Conservation (phyloP, 2,888 invertebrate genomes). For the Lasioglossum leucozonium region DNA sequence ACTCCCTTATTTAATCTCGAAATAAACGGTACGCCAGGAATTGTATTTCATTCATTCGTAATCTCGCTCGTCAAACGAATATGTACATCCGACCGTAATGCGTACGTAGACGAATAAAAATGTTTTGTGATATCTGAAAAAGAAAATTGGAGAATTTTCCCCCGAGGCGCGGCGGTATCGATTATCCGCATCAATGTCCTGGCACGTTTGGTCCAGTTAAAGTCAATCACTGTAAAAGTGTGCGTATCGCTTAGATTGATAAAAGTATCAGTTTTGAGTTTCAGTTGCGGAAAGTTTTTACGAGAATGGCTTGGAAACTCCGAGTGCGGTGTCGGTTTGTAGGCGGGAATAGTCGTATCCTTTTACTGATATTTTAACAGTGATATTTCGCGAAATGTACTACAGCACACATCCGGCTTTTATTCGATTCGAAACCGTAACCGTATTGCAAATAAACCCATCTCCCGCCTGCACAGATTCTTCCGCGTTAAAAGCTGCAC, state of each 20-base stretch:
- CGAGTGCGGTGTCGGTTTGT: neutral
- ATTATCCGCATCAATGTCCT: neutral
- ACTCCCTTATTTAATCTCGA: too few relatives aligned
- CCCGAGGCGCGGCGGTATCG: neutral
- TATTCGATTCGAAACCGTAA: neutral
- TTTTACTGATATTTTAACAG: neutral
- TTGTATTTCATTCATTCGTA: neutral
- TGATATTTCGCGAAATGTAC: neutral
- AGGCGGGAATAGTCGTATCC: neutral
- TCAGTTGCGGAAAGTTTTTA: neutral
- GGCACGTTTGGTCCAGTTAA: neutral
- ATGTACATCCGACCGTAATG: neutral
- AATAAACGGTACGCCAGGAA: too few relatives aligned
- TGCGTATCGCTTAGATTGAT: neutral
- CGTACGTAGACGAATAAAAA: neutral
- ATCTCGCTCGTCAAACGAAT: neutral
- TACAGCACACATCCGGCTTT: neutral
- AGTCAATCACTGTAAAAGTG: neutral
- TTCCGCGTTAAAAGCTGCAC: neutral
- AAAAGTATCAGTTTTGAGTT: neutral
- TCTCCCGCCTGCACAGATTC: neutral
- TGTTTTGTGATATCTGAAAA: neutral
- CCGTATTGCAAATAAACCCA: neutral
- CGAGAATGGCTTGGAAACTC: neutral
- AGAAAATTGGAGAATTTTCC: neutral